phyloP scores from a whole-genome alignment of 1,140 invertebrate genomes.

The Caenorhabditis elegans region DNA sequence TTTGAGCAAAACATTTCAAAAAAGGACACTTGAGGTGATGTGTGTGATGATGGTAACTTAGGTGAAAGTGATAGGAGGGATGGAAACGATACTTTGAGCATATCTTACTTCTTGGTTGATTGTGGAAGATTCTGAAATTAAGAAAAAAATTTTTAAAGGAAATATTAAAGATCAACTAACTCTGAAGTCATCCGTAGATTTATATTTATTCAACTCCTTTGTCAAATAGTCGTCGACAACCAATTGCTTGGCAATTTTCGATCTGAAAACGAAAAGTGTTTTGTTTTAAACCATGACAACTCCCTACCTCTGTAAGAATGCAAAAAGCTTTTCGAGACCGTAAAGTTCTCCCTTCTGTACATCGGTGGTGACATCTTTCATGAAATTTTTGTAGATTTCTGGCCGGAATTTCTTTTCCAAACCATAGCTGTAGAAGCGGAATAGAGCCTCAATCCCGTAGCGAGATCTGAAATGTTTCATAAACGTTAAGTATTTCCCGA shows the following conservation, averaged over 20 bases:
- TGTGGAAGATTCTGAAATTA: background rate
- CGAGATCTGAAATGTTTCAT: conserved; percentile 67
- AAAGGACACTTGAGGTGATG: conserved; percentile 18
- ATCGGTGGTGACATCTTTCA: conserved; percentile 86
- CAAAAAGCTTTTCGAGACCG: conserved; percentile 98
- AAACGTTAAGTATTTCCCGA: background rate
- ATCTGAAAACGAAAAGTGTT: conserved; percentile 76
- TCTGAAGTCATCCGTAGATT: conserved; percentile 87
- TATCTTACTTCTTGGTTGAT: background rate
- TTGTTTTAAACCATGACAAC: background rate
- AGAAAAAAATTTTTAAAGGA: too few relatives aligned
- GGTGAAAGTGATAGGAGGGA: background rate
- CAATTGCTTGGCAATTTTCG: conserved; percentile 76
- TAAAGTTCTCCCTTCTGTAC: conserved; percentile 91
- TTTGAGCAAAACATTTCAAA: conserved; percentile 27
- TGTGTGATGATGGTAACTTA: background rate
- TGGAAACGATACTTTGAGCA: too few relatives aligned
- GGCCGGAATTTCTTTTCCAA: conserved; percentile 90
- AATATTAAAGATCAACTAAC: background rate
- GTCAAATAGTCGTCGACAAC: conserved; percentile 80
- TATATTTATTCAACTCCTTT: conserved; percentile 82
- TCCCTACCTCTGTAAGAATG: conserved; percentile 79
- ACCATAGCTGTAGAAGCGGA: conserved; percentile 97
- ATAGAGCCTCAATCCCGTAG: conserved; percentile 87
- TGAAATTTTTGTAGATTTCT: conserved; percentile 91